phyloP scores from a whole-genome alignment of 2,888 invertebrate genomes.

The Ecdyonurus torrentis region DNA sequence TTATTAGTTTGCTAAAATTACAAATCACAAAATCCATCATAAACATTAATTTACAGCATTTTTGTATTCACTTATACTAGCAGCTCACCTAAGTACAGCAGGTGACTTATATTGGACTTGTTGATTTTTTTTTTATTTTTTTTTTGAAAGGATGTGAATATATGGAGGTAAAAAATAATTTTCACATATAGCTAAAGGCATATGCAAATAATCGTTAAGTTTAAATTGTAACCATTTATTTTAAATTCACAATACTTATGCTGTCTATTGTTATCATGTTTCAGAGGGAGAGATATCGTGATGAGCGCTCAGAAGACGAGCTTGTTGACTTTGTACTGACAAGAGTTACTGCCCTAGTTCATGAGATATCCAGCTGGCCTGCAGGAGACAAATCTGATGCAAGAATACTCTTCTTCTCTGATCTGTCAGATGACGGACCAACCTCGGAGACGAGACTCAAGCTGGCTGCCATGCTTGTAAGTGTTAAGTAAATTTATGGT shows the following conservation, averaged over 20 bases:
- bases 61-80: no score
- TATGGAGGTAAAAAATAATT: no score
- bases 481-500: constrained; percentile 18
- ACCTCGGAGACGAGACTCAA: constrained; percentile 39
- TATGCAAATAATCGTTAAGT: no score
- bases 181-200: no score
- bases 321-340: constrained; percentile 45
- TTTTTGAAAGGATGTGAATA: no score
- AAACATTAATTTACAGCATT: no score
- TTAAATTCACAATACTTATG: background rate
- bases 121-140: no score
- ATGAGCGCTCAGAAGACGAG: constrained; percentile 37
- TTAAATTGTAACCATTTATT: constrained; percentile 4
- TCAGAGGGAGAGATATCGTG: constrained; percentile 40
- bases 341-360: constrained; percentile 31
- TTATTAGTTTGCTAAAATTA: no score
- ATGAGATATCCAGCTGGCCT: constrained; percentile 16
- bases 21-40: no score
- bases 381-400: constrained; percentile 19
- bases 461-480: constrained; percentile 57
- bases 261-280: constrained; percentile 27
- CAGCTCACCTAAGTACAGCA: no score
- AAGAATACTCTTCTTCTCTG: constrained; percentile 42
- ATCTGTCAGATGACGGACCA: constrained; percentile 36
- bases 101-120: no score